phyloP scores from a whole-genome alignment of 2,797 vertebrate genomes.

The Phoxinus dragarum region DNA sequence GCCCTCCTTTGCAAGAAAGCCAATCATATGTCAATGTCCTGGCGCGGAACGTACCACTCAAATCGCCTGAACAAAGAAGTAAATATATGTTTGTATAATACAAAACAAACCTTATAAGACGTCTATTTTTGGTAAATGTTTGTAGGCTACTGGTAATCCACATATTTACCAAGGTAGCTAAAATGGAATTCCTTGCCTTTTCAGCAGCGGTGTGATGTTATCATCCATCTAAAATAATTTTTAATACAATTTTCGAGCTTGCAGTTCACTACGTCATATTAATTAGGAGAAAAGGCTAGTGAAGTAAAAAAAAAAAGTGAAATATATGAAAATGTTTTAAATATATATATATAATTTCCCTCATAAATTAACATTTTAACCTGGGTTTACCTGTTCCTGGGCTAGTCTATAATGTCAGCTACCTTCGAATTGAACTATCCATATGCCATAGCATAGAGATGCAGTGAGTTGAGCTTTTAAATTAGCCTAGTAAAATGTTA shows the following conservation, averaged over 20 bases:
- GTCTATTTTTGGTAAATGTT: background rate
- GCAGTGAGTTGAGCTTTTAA: background rate
- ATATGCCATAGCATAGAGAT: background rate
- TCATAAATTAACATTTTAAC: background rate
- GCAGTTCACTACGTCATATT: background rate
- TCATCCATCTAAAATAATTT: background rate
- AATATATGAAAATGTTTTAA: background rate
- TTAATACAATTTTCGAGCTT: background rate
- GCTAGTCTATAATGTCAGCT: background rate
- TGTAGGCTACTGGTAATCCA: background rate
- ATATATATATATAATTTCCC: background rate
- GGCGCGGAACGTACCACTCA: slow-evolving; percentile 33
- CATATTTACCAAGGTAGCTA: background rate
- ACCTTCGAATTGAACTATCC: background rate
- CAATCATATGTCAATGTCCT: slow-evolving; percentile 44
- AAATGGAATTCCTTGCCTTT: background rate
- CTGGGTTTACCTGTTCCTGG: background rate
- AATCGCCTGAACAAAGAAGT: slow-evolving; percentile 11
- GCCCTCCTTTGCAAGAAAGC: slow-evolving; percentile 50
- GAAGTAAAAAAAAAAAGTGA: background rate
- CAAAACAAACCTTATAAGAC: background rate
- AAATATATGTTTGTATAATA: slow-evolving; percentile 1
- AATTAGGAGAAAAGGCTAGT: background rate
- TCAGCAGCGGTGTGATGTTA: background rate
- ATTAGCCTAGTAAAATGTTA: background rate